Percentiles rank a stretch among this genome's conserved stretches.
These are phyloP conservation scores for Ammodytes marinus DNA, from an alignment of 2,113 vertebrate genomes.

Conservation along the genomic window DNA sequence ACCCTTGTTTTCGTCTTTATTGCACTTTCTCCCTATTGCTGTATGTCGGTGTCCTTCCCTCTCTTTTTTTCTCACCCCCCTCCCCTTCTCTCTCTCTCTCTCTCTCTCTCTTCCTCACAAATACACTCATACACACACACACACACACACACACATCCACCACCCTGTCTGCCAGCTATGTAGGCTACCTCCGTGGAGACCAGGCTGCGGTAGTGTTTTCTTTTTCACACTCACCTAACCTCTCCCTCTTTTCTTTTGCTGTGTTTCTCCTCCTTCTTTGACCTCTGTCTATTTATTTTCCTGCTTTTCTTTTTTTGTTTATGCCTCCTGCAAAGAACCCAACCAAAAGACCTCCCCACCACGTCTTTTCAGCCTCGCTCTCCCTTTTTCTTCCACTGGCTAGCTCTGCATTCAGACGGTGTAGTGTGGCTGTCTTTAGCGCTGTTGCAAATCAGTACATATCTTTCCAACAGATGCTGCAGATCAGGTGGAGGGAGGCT, in stretches of 20 bases:
- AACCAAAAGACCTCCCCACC: background rate
- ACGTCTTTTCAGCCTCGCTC: constrained; percentile 27
- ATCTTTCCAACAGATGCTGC: constrained; percentile 67
- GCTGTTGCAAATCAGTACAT: constrained; percentile 68
- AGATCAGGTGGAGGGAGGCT: constrained; percentile 70
- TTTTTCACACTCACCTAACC: constrained; percentile 75
- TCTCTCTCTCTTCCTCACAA: constrained; percentile 5
- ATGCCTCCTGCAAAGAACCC: constrained; percentile 32
- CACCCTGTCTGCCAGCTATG: constrained; percentile 79
- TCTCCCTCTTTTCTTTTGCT: constrained; percentile 56
- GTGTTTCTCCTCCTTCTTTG: constrained; percentile 56
- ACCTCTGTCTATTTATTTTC: constrained; percentile 31
- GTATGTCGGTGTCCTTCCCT: constrained; percentile 57
- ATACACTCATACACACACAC: constrained; percentile 23
- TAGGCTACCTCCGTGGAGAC: constrained; percentile 85
- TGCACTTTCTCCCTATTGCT: constrained; percentile 53
- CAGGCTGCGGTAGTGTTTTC: constrained; percentile 68
- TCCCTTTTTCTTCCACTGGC: background rate
- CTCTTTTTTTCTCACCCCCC: constrained; percentile 17
- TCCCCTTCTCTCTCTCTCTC: constrained; percentile 30
- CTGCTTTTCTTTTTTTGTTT: constrained; percentile 32
- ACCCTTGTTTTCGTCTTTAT: constrained; percentile 48
- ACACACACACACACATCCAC: constrained; percentile 50
- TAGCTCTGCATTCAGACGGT: constrained; percentile 59
- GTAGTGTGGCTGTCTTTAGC: constrained; percentile 49